Evolutionary conservation across 2,797 vertebrate species (phyloP), one percentile per base, ranked within the genome.

Genomic region (Echiichthys vipera): DNA sequence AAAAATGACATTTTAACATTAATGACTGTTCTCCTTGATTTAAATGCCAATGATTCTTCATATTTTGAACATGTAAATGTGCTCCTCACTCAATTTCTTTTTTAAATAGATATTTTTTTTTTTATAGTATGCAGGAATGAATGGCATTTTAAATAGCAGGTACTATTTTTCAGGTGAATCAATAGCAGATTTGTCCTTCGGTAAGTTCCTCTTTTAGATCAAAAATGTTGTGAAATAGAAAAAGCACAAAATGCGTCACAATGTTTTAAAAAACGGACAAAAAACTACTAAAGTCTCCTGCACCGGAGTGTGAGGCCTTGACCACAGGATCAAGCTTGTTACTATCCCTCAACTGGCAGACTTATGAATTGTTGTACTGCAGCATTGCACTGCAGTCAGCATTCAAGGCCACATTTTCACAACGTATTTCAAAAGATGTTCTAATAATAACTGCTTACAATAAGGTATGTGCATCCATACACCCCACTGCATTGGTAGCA

Each of bases 11-110:
- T 42, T 69, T 51, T 51, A 43, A 39, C 37, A 15, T 17, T 34
- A 17, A 29, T 66, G 67, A 80, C 14, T 39, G 50, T 62, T 74
- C 17, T 2, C n/a, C 17, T 29, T 54, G 25, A 59, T 69, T 72
- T 45, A 64, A 79, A 74, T 59, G 70, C 46, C 22, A 61, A 55
- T 70, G 34, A 55, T 37, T 36, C 36, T 42, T 22, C 3, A 25
- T 55, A 42, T 65, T 56, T 39, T 47, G 32, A 36, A 24, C 7
- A 2, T n/a, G 4, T 37, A 29, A 67, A 61, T 30, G 27, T 57
- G 45, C 32, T 34, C 30, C 13, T 53, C 34, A 42, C 17, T 53
- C 25, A 47, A n/a, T n/a, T n/a, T n/a, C n/a, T n/a, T n/a, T n/a
- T n/a, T n/a, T n/a, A 25, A 62, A 50, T 13, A 59, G 40, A 51